phyloP scores from a whole-genome alignment of 2,113 vertebrate species.

The Etheostoma cragini region DNA sequence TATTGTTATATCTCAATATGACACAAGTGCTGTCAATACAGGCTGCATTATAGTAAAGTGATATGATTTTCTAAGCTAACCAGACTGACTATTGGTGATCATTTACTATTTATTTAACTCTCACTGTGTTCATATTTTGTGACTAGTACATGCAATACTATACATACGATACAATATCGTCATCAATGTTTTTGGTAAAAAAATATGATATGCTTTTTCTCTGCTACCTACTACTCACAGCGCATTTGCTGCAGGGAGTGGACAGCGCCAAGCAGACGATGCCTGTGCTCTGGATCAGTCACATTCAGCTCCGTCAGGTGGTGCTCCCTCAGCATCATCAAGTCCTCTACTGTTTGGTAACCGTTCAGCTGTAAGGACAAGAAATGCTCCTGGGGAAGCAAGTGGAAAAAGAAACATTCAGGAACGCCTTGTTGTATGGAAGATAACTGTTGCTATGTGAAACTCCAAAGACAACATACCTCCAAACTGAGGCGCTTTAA shows the following conservation, averaged over 20 bases:
- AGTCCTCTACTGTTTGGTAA: constrained; percentile 91
- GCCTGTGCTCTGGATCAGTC: constrained; percentile 88
- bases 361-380: constrained; percentile 89
- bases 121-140: too few species aligned
- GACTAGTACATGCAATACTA: too few species aligned
- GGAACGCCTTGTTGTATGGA: neutral
- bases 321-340: constrained; percentile 89
- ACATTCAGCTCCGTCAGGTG: constrained; percentile 91
- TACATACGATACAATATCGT: too few species aligned
- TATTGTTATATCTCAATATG: too few species aligned
- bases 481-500: constrained; percentile 86
- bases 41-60: too few species aligned
- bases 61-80: too few species aligned
- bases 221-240: constrained; percentile 83
- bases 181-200: too few species aligned
- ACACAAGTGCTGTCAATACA: too few species aligned
- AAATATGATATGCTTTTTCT: neutral
- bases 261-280: constrained; percentile 86
- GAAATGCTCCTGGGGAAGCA: constrained; percentile 85
- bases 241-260: constrained; percentile 85
- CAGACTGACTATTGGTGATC: too few species aligned
- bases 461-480: constrained; percentile 76
- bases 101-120: too few species aligned
- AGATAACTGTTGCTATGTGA: neutral
- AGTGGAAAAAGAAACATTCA: neutral